Base-by-base conservation (phyloP, 2,797 vertebrate species). In the Epinephelus malabaricus region DNA sequence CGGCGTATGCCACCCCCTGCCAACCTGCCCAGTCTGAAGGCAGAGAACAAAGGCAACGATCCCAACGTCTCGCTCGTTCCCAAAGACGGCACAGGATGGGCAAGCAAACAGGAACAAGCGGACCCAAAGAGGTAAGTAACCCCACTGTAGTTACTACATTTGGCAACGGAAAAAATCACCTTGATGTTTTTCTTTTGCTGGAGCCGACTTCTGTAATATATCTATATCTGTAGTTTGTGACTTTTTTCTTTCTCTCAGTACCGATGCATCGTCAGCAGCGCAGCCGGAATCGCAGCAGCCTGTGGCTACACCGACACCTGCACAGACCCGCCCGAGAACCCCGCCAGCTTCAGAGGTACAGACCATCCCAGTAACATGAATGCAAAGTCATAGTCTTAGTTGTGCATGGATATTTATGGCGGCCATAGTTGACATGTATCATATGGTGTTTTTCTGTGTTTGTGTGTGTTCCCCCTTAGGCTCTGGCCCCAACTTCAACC, bases 61-160 rank as follows among this genome's bases (percentile, higher is more conserved):
- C 98, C 98, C 92, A 98, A 98, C 95, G 97, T 99, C 95, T 96
- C 97, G 85, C 95, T 99, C 93, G 96, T 98, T 94, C 98, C 98
- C 91, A 97, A 97, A 96, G 98, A 99, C 98, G 98, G 97, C 94
- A 97, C 97, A 97, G 98, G 98, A 98, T 99, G 98, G 98, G 98
- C 97, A 97, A 99, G 97, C 97, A 97, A 98, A 95, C 97, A 96
- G 97, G 97, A 98, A 90, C 95, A 92, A 96, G 95, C 96, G 93
- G 97, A 98, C 97, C 97, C 96, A 97, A 98, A 98, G 97, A 97
- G 97, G 97, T 92, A 54, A 69, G 56, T 19, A 6, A 55, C 2
- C 43, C 17, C 12, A 45, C 5, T 54, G 40, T n/a, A 12, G 5
- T 43, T 15, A 14, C 23, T 6, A 18, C 27, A 64, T 2, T 38